Conservation (phyloP, 2,888 invertebrate genomes). For the Anagyrus pseudococci region DNA sequence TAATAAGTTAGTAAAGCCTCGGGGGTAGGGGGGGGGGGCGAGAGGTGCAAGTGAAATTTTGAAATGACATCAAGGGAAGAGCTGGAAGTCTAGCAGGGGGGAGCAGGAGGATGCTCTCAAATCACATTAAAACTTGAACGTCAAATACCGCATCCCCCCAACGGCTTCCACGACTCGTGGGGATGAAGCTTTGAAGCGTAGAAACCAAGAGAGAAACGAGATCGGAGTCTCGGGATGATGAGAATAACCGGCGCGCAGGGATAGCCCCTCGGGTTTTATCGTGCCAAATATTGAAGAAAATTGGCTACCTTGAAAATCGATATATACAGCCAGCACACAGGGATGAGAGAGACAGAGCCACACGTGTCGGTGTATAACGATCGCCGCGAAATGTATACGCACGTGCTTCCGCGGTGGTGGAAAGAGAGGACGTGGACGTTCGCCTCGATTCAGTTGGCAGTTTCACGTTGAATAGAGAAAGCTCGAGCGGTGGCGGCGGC, state of each 20-base stretch:
- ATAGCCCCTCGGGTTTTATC: too few relatives aligned
- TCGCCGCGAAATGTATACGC: background rate
- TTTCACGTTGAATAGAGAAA: background rate
- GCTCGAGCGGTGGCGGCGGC: constrained; percentile 2
- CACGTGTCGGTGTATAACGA: background rate
- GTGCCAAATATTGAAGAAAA: constrained; percentile 25
- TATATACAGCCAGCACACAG: background rate
- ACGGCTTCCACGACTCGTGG: background rate
- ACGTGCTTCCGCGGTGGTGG: too few relatives aligned
- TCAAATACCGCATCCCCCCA: constrained; percentile 10
- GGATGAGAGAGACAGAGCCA: background rate
- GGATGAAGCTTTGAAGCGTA: constrained; percentile 6
- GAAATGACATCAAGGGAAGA: background rate
- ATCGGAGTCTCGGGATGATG: background rate
- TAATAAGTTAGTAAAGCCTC: constrained; percentile 1
- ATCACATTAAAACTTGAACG: constrained; percentile 28
- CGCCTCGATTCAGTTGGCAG: too few relatives aligned
- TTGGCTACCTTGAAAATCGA: constrained; percentile 36
- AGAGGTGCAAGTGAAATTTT: constrained; percentile 6
- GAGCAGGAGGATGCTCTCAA: constrained; percentile 7
- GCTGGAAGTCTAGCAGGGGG: too few relatives aligned
- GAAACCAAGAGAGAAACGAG: background rate
- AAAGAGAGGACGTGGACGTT: too few relatives aligned
- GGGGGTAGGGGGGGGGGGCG: too few relatives aligned
- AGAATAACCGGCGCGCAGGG: constrained; percentile 4